Evolutionary conservation across 2,888 invertebrate genomes (phyloP).

Genomic region (Baronia brevicornis): DNA sequence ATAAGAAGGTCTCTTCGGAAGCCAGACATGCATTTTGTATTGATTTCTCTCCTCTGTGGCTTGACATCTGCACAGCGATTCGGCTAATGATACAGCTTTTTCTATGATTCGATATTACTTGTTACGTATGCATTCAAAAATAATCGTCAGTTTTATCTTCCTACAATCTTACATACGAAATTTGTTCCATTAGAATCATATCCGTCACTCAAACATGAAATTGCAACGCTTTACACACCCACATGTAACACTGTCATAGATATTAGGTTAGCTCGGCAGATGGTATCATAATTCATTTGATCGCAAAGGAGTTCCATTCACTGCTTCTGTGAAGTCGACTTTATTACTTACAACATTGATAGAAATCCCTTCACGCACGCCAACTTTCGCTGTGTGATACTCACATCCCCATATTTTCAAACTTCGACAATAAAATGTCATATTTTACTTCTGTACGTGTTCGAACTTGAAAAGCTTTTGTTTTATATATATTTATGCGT

Average conservation of each 20-base stretch:
- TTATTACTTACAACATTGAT: slow-evolving; percentile 5
- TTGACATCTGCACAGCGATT: slow-evolving; percentile 7
- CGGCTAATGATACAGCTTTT: slow-evolving; percentile 7
- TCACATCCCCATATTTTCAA: slow-evolving; percentile 37
- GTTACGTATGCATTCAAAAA: too few relatives aligned
- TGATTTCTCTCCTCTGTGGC: slow-evolving; percentile 29
- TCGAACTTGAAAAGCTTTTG: slow-evolving; percentile 10
- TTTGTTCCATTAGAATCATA: too few relatives aligned
- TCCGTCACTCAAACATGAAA: slow-evolving; percentile 2
- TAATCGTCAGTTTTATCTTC: too few relatives aligned
- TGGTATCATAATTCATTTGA: slow-evolving; percentile 17
- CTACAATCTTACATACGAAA: too few relatives aligned
- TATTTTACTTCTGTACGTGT: slow-evolving; percentile 22
- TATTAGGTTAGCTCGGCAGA: slow-evolving; percentile 11
- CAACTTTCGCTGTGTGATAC: slow-evolving; percentile 23
- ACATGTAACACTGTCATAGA: background rate
- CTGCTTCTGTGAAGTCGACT: slow-evolving; percentile 12
- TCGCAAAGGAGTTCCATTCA: slow-evolving; percentile 13
- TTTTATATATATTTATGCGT: slow-evolving; percentile 5
- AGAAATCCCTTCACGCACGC: slow-evolving; percentile 7
- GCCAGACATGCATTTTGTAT: slow-evolving; percentile 62
- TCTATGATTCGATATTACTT: slow-evolving; percentile 7
- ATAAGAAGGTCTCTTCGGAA: slow-evolving; percentile 46
- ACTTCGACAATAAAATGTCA: slow-evolving; percentile 50
- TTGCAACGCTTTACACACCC: background rate